Conservation (phyloP, 1,140 invertebrate genomes). For the Drosophila saltans region DNA sequence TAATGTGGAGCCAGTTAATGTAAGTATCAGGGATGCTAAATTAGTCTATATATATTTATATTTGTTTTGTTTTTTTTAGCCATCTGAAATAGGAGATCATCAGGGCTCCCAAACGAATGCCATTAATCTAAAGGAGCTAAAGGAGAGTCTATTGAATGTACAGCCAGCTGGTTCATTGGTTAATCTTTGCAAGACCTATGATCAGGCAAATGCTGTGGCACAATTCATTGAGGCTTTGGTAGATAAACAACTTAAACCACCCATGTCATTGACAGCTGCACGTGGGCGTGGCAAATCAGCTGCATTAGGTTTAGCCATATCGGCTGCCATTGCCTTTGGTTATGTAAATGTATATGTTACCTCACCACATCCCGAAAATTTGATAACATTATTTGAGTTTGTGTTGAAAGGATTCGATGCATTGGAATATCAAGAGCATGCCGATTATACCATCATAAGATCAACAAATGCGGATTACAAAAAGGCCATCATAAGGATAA, state of each 20-base stretch:
- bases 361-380: slow-evolving; percentile 98
- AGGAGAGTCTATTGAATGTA: slow-evolving; percentile 90
- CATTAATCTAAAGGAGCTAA: slow-evolving; percentile 86
- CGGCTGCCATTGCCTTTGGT: slow-evolving; percentile 92
- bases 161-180: slow-evolving; percentile 96
- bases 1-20: slow-evolving; percentile 89
- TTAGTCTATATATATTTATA: not conserved
- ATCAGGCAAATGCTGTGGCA: slow-evolving; percentile 96
- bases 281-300: slow-evolving; percentile 99
- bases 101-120: slow-evolving; percentile 83
- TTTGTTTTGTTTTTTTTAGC: slow-evolving; percentile 23
- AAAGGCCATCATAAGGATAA: slow-evolving; percentile 97
- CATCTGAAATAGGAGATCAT: slow-evolving; percentile 57
- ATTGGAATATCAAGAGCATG: slow-evolving; percentile 97
- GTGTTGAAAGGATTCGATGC: slow-evolving; percentile 98
- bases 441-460: slow-evolving; percentile 97
- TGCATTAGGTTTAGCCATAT: slow-evolving; percentile 96
- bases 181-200: slow-evolving; percentile 95
- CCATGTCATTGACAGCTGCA: slow-evolving; percentile 97
- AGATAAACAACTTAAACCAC: slow-evolving; percentile 93
- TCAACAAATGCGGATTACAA: slow-evolving; percentile 98
- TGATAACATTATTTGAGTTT: slow-evolving; percentile 99
- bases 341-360: slow-evolving; percentile 99
- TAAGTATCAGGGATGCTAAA: slow-evolving; percentile 56
- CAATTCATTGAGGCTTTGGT: slow-evolving; percentile 98